Conservation (phyloP, 2,888 invertebrate species). For the Lasioglossum lativentre region DNA sequence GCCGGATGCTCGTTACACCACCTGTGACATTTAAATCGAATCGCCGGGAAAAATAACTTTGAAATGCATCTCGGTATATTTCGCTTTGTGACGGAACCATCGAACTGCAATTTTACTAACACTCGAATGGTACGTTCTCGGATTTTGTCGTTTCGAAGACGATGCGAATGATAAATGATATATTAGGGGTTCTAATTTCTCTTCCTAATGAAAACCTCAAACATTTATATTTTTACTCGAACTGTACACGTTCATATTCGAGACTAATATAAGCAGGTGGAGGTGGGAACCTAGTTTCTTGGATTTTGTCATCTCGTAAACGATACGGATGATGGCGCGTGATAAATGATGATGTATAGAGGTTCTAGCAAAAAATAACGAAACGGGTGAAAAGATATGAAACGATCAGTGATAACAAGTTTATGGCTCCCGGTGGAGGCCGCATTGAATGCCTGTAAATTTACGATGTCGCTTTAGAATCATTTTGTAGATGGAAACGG, state of each 20-base stretch:
- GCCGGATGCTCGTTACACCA: background rate
- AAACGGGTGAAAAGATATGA: background rate
- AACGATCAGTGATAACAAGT: constrained; percentile 5
- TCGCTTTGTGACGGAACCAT: background rate
- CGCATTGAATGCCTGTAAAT: background rate
- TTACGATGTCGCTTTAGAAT: background rate
- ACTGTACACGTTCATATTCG: background rate
- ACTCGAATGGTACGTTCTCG: too few relatives aligned
- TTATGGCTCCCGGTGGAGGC: background rate
- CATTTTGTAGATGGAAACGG: background rate
- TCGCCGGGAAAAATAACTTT: background rate
- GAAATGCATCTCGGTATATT: background rate
- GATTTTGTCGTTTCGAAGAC: too few relatives aligned
- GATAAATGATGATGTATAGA: background rate
- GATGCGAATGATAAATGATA: too few relatives aligned
- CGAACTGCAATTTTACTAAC: too few relatives aligned
- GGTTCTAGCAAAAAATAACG: background rate
- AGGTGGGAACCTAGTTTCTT: background rate
- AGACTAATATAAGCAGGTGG: background rate
- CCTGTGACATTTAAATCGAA: background rate
- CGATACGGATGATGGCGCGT: background rate
- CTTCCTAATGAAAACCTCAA: too few relatives aligned
- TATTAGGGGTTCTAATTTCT: too few relatives aligned
- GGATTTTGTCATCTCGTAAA: background rate
- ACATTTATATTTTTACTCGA: too few relatives aligned